These are phyloP conservation scores for Poicephalus gulielmi DNA, from an alignment of 2,113 vertebrate species.

Conservation along the genomic window DNA sequence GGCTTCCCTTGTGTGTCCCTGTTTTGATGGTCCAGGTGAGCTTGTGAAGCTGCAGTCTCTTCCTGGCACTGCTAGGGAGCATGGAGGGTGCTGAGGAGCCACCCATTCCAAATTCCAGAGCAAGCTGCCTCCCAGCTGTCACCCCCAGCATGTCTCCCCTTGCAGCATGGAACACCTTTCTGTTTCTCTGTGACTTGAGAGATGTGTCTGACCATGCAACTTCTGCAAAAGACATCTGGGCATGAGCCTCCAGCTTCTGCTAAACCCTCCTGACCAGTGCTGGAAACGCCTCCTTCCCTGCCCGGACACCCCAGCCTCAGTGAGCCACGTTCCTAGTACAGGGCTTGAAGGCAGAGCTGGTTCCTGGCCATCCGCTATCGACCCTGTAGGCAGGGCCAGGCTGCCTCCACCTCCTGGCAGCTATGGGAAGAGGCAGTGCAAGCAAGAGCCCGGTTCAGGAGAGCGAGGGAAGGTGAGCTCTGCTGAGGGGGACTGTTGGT, in stretches of 20 bases:
- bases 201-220: neutral
- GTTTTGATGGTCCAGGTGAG: neutral
- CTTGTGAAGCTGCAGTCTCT: neutral
- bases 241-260: neutral
- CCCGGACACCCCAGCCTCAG: neutral
- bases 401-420: neutral
- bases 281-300: too few relatives aligned
- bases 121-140: neutral
- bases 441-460: neutral
- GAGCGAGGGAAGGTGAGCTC: too few relatives aligned
- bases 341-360: neutral
- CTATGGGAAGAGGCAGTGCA: neutral
- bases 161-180: neutral
- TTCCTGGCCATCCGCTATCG: too few relatives aligned
- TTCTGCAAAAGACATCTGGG: neutral
- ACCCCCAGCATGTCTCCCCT: neutral
- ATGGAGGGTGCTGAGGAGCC: neutral
- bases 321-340: too few relatives aligned
- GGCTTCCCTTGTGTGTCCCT: neutral
- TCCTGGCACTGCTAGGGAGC: neutral
- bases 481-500: neutral
- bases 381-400: neutral
- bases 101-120: accelerated
- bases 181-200: neutral
- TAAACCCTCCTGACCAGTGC: neutral